Base-by-base conservation (phyloP, 2,888 invertebrate genomes). In the Acleris holmiana region DNA sequence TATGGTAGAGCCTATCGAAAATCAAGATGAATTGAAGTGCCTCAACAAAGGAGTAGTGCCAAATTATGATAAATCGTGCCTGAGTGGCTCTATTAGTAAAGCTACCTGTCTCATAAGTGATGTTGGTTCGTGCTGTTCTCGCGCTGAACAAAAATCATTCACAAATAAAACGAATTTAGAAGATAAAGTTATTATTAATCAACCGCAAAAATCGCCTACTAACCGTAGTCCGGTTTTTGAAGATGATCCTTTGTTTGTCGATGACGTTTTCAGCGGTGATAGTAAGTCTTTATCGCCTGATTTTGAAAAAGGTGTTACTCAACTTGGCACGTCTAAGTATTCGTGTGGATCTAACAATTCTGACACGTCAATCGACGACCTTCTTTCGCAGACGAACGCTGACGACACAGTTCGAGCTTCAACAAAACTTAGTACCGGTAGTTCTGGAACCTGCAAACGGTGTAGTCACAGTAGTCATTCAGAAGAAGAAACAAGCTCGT, bases 401-500 rank as follows among this genome's bases (percentile, higher is more conserved):
- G 94, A 94, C 50, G 94, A 94, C 59, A 93, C 93, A 40, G 86
- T 92, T 44, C 91, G 94, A 6, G 90, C 93, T 23, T 86, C 89
- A 10, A 86, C 92, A 19, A 88, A 94, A 54, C 76, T 91, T 18
- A 90, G 91, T 73, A 92, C 93, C 61, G 90, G 89, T 25, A 91
- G 90, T 62, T 74, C 93, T 15, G 91, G 93, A 6, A 93, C 94
- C 44, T 94, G 93, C 71, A 94, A 94, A 71, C 90, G 93, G 70
- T 94, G 94, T 73, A 94, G 94, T 71, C 95, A 95, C 73, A 95
- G 95, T 74, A 95, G 95, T 69, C 95, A 96, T 78, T 95, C 95
- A 0, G 96, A 96, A 78, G 94, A 94, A 76, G 96, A 96, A 80
- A 95, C 96, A 0, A 96, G 96, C 78, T 96, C 96, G 1, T 93